Conservation (phyloP, 2,113 vertebrate genomes). For the Pituophis catenifer region DNA sequence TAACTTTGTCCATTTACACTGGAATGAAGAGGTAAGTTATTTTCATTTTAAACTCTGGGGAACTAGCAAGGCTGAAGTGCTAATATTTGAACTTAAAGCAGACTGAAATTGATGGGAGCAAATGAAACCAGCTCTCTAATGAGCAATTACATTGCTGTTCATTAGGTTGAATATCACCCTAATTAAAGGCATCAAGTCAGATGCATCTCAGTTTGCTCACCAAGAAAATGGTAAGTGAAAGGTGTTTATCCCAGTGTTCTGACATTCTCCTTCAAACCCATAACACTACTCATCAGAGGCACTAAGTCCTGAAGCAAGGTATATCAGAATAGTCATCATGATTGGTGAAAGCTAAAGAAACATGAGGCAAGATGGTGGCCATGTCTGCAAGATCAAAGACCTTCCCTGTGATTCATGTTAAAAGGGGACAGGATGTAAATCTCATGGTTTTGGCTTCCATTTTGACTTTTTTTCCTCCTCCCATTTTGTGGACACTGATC, state of each 20-base stretch:
- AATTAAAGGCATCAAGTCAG: not conserved
- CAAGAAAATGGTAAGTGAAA: not conserved
- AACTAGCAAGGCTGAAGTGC: not conserved
- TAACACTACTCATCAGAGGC: not conserved
- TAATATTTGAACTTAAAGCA: not conserved
- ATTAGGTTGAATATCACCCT: not conserved
- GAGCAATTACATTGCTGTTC: not conserved
- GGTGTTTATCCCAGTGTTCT: not conserved
- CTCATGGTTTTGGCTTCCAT: not conserved
- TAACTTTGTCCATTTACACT: not conserved
- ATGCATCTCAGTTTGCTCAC: not conserved
- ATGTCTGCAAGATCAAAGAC: not conserved
- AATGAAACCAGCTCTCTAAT: not conserved
- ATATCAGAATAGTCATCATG: not conserved
- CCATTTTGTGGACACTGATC: not conserved
- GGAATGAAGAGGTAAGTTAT: not conserved
- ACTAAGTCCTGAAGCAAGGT: not conserved
- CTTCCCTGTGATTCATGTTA: not conserved
- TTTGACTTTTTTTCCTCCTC: not conserved
- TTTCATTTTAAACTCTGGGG: not conserved
- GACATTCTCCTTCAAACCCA: not conserved
- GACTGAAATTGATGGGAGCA: not conserved
- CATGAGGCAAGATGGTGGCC: not conserved
- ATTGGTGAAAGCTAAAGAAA: not conserved
- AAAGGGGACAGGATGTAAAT: not conserved